phyloP scores from a whole-genome alignment of 2,113 vertebrate species.

The Ammodramus savannarum region DNA sequence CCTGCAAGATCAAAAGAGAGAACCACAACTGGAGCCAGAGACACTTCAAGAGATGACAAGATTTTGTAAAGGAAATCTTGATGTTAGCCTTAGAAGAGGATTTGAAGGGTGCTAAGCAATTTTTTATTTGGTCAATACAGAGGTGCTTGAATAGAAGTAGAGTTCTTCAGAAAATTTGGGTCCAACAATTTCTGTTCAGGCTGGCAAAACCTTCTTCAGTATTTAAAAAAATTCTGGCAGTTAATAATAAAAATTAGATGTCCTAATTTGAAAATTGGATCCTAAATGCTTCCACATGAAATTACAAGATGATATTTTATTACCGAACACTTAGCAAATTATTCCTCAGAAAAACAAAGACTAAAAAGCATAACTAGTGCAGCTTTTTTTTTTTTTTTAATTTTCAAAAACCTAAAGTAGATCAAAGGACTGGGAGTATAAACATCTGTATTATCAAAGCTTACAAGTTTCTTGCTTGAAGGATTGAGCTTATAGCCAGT shows the following conservation, averaged over 20 bases:
- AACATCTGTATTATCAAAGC: not conserved
- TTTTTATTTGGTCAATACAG: not conserved
- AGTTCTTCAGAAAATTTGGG: not conserved
- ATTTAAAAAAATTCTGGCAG: not conserved
- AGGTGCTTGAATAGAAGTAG: not conserved
- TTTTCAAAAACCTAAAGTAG: not conserved
- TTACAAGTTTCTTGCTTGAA: not conserved
- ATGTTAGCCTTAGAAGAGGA: not conserved
- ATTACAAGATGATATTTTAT: not conserved
- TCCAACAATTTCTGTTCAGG: not conserved
- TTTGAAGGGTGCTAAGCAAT: not conserved
- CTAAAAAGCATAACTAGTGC: not conserved
- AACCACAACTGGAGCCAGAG: not conserved
- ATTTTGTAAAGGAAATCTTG: not conserved
- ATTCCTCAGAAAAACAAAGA: not conserved
- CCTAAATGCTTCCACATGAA: not conserved
- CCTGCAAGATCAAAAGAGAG: constrained; percentile 16
- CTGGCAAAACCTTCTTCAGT: not conserved
- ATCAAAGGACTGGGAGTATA: not conserved
- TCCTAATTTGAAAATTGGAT: constrained; percentile 35
- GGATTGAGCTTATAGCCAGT: not conserved
- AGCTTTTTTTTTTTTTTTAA: not conserved
- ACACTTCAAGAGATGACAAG: not conserved
- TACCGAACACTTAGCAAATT: not conserved
- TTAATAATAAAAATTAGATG: not conserved